A percentile compares a stretch with the other conserved stretches of the same genome.
These are phyloP conservation scores for Limonius californicus DNA, from an alignment of 1,140 invertebrate species.

Conservation along the genomic window DNA sequence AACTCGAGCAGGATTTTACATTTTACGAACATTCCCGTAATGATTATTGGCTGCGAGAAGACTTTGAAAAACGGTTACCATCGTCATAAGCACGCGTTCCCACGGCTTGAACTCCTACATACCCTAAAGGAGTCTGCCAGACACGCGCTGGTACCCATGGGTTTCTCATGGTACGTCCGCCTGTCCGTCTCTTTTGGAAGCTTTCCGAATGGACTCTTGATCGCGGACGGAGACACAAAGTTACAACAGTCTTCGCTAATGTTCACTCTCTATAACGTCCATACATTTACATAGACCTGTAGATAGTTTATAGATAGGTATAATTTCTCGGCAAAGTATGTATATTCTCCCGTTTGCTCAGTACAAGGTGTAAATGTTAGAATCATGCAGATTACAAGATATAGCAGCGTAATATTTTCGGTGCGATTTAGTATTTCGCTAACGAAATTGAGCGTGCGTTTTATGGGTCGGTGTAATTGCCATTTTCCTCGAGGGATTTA, in stretches of 20 bases:
- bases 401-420: not conserved
- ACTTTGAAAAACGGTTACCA: constrained; percentile 5
- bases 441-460: too few relatives aligned
- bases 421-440: too few relatives aligned
- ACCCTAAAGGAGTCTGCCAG: constrained; percentile 32
- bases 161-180: constrained; percentile 9
- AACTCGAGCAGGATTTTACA: not conserved
- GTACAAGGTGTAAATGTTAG: constrained; percentile 27
- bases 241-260: not conserved
- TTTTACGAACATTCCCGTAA: not conserved
- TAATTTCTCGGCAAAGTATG: constrained; percentile 21
- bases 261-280: constrained; percentile 9
- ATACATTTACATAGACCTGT: constrained; percentile 15
- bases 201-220: not conserved
- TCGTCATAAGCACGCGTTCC: constrained; percentile 26
- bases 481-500: too few relatives aligned
- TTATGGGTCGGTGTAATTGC: too few relatives aligned
- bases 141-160: constrained; percentile 27
- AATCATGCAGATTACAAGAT: constrained; percentile 25
- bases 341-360: constrained; percentile 25
- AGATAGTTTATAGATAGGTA: constrained; percentile 27
- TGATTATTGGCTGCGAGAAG: constrained; percentile 1
- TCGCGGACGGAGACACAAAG: not conserved
- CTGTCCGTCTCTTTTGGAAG: not conserved
- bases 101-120: constrained; percentile 33